Percentiles rank a stretch among this genome's conserved stretches.
These are phyloP conservation scores for Zaprionus kolodkinae DNA, from an alignment of 1,140 invertebrate genomes.

Conservation along the genomic window DNA sequence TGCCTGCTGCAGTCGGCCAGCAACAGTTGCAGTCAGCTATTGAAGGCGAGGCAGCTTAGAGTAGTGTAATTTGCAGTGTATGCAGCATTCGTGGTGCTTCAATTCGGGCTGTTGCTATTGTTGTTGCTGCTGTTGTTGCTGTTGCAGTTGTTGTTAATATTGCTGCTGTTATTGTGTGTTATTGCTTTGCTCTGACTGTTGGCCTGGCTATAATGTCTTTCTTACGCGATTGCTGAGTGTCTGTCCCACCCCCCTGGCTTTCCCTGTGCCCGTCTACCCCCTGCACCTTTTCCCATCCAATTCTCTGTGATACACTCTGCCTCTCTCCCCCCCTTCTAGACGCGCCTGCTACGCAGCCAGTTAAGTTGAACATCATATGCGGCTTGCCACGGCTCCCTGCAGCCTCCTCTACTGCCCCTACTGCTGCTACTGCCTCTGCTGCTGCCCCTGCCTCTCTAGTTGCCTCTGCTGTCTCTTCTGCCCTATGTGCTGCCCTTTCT, in stretches of 20 bases:
- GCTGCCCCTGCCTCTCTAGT: background rate
- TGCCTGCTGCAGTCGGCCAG: background rate
- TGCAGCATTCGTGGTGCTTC: slow-evolving; percentile 18
- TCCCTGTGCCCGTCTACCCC: no score
- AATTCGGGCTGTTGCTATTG: slow-evolving; percentile 3
- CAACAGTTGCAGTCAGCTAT: background rate
- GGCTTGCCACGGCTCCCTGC: background rate
- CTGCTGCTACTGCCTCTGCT: background rate
- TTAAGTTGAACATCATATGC: slow-evolving; percentile 37
- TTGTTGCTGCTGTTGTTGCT: background rate
- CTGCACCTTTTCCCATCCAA: no score
- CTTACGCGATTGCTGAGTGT: slow-evolving; percentile 38
- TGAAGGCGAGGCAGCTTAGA: background rate
- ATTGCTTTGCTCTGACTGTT: slow-evolving; percentile 33
- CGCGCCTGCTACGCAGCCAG: background rate
- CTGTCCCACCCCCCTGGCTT: background rate
- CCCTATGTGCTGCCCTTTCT: background rate
- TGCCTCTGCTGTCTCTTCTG: background rate
- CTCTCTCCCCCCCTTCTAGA: background rate
- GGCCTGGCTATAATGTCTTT: slow-evolving; percentile 49
- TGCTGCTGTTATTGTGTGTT: slow-evolving; percentile 14
- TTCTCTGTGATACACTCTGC: no score
- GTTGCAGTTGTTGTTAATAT: slow-evolving; percentile 13
- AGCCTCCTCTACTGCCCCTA: background rate
- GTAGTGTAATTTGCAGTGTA: background rate